Evolutionary conservation across 2,797 vertebrate species (phyloP), one percentile per base, ranked within the genome.

Genomic region (Notolabrus celidotus): DNA sequence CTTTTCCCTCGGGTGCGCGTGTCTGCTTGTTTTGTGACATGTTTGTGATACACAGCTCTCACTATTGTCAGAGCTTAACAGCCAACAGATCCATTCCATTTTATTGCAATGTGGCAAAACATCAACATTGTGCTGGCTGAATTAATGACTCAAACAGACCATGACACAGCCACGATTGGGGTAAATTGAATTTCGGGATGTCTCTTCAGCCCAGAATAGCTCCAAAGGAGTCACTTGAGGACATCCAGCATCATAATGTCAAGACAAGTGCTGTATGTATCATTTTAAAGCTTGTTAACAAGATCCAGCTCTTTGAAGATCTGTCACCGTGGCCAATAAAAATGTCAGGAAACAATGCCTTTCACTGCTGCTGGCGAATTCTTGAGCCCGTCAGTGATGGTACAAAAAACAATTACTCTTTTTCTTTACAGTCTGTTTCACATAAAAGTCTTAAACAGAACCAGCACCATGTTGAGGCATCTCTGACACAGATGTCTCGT

Each of bases 271-370:
- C 57, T 19, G 25, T 67, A 60, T 69, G 62, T 83, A 77, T 72
- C 63, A 74, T 77, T 83, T 77, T 50, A 67, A 82, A 50, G 69
- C 84, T 84, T 74, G 84, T 92, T 92, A 93, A 91, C 68, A 80
- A 45, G 23, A 67, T 57, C 43, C 80, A 83, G 69, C 15, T 16
- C 88, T 93, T 93, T 92, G 82, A 93, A 85, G 88, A 78, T 61
- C 25, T 14, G 42, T 70, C 17, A 64, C 89, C 77, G 86, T 86
- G 50, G 79, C 50, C 54, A 82, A 82, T 87, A 70, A 86, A 77
- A 74, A 52, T 77, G 73, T 71, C 60, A 60, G 49, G 14, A 36
- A 83, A 80, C 78, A 41, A 83, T 81, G 56, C 7, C 33, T 81
- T 91, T 87, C 72, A 85, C 47, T 63, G 83, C 76, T 67, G 71